Evolutionary conservation across 2,888 invertebrate species (phyloP).

Genomic region (Rhagium mordax): DNA sequence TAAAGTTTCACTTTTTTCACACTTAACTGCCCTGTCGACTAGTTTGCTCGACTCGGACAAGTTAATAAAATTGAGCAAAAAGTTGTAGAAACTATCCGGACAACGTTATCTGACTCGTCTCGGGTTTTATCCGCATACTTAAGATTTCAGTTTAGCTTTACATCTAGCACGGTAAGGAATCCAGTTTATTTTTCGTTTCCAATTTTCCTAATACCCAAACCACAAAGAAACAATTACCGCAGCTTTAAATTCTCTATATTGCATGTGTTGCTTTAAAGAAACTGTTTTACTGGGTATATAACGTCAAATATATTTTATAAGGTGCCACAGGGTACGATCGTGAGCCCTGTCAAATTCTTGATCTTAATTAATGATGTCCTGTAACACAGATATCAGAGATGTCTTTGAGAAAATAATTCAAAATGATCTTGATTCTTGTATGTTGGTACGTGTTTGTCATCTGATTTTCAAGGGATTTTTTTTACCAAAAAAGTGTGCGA

Average conservation of each 20-base stretch:
- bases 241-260: background rate
- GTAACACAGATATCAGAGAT: no score
- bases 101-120: background rate
- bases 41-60: slow-evolving; percentile 24
- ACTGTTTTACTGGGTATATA: no score
- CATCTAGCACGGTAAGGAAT: background rate
- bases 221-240: background rate
- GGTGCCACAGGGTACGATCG: no score
- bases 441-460: no score
- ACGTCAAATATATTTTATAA: no score
- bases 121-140: background rate
- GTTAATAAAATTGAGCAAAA: slow-evolving; percentile 25
- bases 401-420: no score
- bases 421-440: no score
- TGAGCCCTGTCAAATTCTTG: no score
- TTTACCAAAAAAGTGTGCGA: no score
- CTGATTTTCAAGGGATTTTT: no score
- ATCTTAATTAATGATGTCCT: no score
- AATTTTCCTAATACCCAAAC: background rate
- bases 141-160: background rate
- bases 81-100: slow-evolving; percentile 12
- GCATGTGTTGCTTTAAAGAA: no score
- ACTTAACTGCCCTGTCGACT: slow-evolving; percentile 15
- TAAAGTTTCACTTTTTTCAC: slow-evolving; percentile 16
- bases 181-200: background rate